Evolutionary conservation across 1,140 invertebrate species (phyloP).

Genomic region (Drosophila fuyamai): DNA sequence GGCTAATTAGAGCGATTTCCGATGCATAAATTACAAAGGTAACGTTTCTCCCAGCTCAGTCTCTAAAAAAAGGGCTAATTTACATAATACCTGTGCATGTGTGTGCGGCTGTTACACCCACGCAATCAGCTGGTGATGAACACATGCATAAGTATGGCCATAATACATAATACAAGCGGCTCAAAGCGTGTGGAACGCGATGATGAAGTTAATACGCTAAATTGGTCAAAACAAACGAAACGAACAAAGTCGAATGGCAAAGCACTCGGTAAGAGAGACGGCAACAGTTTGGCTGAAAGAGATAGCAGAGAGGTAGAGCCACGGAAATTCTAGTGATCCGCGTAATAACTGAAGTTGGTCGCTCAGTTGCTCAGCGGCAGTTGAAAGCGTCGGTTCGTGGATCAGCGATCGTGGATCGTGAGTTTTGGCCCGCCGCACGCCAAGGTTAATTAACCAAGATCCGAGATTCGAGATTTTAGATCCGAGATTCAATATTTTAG

Average conservation of each 20-base stretch:
- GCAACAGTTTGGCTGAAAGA: conserved; percentile 13
- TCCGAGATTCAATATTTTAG: no score
- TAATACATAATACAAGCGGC: conserved; percentile 22
- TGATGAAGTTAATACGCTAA: conserved; percentile 76
- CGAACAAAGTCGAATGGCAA: conserved; percentile 31
- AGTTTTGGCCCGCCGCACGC: conserved; percentile 12
- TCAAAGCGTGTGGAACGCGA: conserved; percentile 54
- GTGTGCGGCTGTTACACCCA: conserved; percentile 35
- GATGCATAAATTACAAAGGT: conserved; percentile 66
- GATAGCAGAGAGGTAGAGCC: conserved; percentile 8
- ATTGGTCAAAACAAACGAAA: conserved; percentile 78
- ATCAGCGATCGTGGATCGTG: conserved; percentile 19
- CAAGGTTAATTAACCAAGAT: conserved; percentile 38
- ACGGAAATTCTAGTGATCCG: conserved; percentile 76
- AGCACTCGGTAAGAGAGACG: conserved; percentile 20
- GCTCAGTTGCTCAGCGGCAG: conserved; percentile 68
- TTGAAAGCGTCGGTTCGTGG: conserved; percentile 56
- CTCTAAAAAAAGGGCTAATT: conserved; percentile 27
- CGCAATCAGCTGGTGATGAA: conserved; percentile 43
- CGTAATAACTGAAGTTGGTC: conserved; percentile 68
- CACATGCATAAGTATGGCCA: conserved; percentile 4
- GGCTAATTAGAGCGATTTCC: conserved; percentile 70
- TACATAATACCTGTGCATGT: conserved; percentile 35
- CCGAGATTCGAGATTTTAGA: conserved; percentile 17
- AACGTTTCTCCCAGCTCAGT: conserved; percentile 5